These are phyloP conservation scores for Telmatherina bonti DNA, from an alignment of 2,797 vertebrate genomes.

Conservation along the genomic window DNA sequence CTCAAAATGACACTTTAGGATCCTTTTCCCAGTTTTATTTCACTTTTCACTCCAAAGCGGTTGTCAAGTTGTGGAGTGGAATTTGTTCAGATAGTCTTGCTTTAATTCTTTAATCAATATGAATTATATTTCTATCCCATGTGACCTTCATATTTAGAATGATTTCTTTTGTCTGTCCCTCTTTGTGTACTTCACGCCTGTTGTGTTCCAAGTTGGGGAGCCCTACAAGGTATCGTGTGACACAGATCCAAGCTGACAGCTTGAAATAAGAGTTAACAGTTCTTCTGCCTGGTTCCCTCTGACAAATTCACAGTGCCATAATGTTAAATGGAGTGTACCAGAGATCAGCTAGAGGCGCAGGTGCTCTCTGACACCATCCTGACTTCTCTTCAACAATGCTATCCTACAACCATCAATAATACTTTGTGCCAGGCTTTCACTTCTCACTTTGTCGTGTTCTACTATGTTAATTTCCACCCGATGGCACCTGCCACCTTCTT, in stretches of 20 bases:
- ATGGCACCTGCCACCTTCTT: constrained; percentile 43
- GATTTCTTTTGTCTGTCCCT: constrained; percentile 36
- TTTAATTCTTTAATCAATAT: no score
- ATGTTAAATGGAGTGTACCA: constrained; percentile 77
- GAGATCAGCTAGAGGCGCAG: constrained; percentile 56
- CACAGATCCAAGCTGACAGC: constrained; percentile 75
- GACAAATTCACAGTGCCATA: constrained; percentile 70
- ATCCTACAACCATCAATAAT: constrained; percentile 51
- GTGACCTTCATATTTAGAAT: constrained; percentile 24
- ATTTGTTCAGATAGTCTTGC: no score
- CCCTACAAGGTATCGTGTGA: constrained; percentile 63
- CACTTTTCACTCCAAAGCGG: no score
- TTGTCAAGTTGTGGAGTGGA: no score
- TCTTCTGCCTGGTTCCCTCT: constrained; percentile 64
- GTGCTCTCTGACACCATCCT: constrained; percentile 61
- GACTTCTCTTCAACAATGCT: constrained; percentile 52
- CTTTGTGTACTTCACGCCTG: constrained; percentile 39
- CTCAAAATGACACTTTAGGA: no score
- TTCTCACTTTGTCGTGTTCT: constrained; percentile 52
- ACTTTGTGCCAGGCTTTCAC: constrained; percentile 6
- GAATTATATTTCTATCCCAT: constrained; percentile 7
- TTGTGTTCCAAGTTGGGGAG: constrained; percentile 54
- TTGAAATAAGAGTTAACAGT: constrained; percentile 75
- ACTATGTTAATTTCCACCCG: constrained; percentile 52
- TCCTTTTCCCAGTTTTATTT: no score